Evolutionary conservation across 2,888 invertebrate genomes (phyloP).

Genomic region (Cacoxenus indagator): DNA sequence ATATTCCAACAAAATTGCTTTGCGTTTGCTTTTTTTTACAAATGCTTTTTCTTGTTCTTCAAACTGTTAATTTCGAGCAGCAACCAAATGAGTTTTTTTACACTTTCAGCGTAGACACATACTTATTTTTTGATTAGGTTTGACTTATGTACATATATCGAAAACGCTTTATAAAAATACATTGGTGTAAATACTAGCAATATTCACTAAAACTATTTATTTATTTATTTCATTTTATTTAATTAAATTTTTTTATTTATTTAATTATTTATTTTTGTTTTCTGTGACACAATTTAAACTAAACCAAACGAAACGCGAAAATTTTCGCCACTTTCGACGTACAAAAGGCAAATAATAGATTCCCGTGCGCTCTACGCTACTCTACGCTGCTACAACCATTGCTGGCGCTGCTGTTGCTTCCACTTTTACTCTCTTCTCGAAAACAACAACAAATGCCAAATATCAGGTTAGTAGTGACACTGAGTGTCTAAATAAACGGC

Average conservation of each 20-base stretch:
- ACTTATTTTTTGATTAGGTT: constrained; percentile 7
- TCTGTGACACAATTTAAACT: constrained; percentile 35
- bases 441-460: neutral
- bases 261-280: constrained; percentile 26
- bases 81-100: no score
- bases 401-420: neutral
- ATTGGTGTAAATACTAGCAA: neutral
- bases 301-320: constrained; percentile 61
- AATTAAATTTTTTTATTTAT: constrained; percentile 18
- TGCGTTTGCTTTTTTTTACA: constrained; percentile 4
- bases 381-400: constrained; percentile 19
- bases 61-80: no score
- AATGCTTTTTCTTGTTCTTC: no score
- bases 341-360: constrained; percentile 61
- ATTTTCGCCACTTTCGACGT: constrained; percentile 58
- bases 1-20: no score
- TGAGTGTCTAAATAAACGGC: constrained; percentile 27
- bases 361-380: constrained; percentile 49
- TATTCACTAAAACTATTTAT: neutral
- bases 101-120: constrained; percentile 36
- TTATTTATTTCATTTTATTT: neutral
- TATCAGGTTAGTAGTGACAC: constrained; percentile 20
- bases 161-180: constrained; percentile 14
- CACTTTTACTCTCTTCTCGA: neutral
- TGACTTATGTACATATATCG: neutral